Evolutionary conservation across 2,888 invertebrate genomes (phyloP), one percentile per base, ranked within the genome.

Genomic region (Orchestes rusci): DNA sequence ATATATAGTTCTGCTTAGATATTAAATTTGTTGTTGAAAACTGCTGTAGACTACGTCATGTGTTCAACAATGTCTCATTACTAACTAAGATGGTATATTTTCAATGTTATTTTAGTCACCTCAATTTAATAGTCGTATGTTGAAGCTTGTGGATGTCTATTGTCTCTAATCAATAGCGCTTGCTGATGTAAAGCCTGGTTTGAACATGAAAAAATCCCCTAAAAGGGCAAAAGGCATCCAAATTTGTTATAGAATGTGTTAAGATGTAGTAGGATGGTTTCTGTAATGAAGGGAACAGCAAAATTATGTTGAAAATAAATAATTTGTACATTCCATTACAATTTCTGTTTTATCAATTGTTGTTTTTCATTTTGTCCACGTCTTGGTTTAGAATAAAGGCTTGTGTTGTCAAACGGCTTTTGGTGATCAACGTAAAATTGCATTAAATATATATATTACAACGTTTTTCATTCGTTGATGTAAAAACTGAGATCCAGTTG

Each of bases 261-360:
- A 55, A 52, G 52, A 53, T 56, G 58, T 60, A 61, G 58, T 59
- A 60, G 59, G 58, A 56, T 55, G 59, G 56, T 62, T 44, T 64
- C 59, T 64, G 62, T 65, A 64, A 62, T 54, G 62, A 76, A 75
- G 77, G 76, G 74, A 76, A 75, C 76, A 74, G 75, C 73, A 71
- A 77, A 76, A 63, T 67, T 66, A 60, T 63, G 63, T 64, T 66
- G 61, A 75, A 76, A 76, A 66, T 70, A 69, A 75, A 79, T 77
- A 77, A 81, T 80, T 81, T 82, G 80, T 82, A 82, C 82, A 82
- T 82, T 82, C 82, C 82, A 81, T 79, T 77, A 77, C 77, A 75
- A 70, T 79, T 78, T 73, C 61, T 65, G 64, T 65, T 65, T 64
- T 66, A 60, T 65, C 60, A 62, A 60, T 59, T 59, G 32, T 59